Evolutionary conservation across 37 sponge, comb jelly and placozoan genomes (phyloP), one percentile per base, ranked within the genome.

Genomic region (Geodia barretti): DNA sequence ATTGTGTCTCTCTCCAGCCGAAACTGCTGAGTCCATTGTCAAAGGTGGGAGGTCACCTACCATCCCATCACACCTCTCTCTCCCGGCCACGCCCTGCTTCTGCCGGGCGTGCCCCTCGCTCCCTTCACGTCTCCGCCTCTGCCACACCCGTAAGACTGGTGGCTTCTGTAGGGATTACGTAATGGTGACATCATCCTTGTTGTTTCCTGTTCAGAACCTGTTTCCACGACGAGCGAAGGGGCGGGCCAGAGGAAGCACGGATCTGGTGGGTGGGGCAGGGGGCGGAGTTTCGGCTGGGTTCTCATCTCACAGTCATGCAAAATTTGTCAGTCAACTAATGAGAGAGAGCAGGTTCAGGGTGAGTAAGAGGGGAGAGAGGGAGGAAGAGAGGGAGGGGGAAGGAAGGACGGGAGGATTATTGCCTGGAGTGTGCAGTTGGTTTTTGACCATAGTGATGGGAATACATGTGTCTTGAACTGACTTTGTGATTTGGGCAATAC

Each of bases 281-380:
- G 77, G 39, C 24, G 67, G 35, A n/a, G 30, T 25, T 34, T 47
- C 69, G 21, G 19, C 4, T 29, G 47, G 62, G 42, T 86, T 90
- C 81, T 90, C 85, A 28, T 72, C 82, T 8, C 75, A 87, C 41
- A 84, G 82, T 35, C 93, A 92, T 59, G 85, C 86, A 31, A 87
- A 92, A 67, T 92, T 92, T 84, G 85, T 92, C 23, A 84, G 54
- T 14, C 93, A 92, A 40, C 83, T 92, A 5, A 79, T 79, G 89
- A 80, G 89, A 33, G 90, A 89, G 68, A 84, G 80, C 59, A 84
- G 90, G 47, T 64, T 85, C 20, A 74, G 93, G 47, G 91, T 90
- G 38, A 76, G 81, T 11, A 47, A 14, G 54, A 47, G 14, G 54
- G 14, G 11, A 47, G 11, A 47, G 54, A 47, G n/a, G n/a, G n/a